Conservation (phyloP, 2,888 invertebrate species). For the Harpalus rubripes region DNA sequence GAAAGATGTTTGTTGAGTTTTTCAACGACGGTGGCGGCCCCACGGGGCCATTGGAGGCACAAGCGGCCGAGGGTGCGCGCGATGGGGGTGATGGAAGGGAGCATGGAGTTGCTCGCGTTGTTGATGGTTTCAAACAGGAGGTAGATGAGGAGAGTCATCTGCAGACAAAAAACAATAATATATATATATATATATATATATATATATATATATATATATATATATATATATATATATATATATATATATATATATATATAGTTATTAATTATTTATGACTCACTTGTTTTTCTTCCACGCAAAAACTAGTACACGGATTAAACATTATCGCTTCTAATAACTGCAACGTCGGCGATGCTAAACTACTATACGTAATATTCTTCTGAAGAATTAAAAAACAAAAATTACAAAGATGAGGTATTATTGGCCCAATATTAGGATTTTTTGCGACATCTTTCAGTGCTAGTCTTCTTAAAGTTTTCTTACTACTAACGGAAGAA, state of each 20-base stretch:
- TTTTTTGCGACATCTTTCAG: conserved; percentile 81
- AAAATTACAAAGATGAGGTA: conserved; percentile 82
- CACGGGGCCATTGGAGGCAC: conserved; percentile 54
- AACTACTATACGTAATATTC: conserved; percentile 76
- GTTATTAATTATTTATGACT: conserved; percentile 8
- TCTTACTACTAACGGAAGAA: conserved; percentile 80
- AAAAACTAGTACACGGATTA: conserved; percentile 80
- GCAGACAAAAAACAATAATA: not conserved
- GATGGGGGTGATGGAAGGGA: conserved; percentile 49
- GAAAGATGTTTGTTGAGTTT: conserved; percentile 59
- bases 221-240: too few relatives aligned
- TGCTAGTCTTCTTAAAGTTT: conserved; percentile 79
- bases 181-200: too few relatives aligned
- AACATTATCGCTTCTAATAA: conserved; percentile 81
- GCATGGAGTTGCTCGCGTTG: conserved; percentile 46
- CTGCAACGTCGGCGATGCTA: conserved; percentile 77
- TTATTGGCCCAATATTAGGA: conserved; percentile 81
- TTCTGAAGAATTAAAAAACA: conserved; percentile 81
- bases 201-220: too few relatives aligned
- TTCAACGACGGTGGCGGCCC: conserved; percentile 51
- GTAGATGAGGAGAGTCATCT: conserved; percentile 63
- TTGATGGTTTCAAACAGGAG: conserved; percentile 58
- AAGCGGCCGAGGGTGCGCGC: conserved; percentile 62
- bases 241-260: too few relatives aligned
- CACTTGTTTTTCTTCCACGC: conserved; percentile 81